Percentiles rank a stretch among this genome's conserved stretches.
phyloP scores from a whole-genome alignment of 1,140 invertebrate genomes.

The Saccostrea glomerata region DNA sequence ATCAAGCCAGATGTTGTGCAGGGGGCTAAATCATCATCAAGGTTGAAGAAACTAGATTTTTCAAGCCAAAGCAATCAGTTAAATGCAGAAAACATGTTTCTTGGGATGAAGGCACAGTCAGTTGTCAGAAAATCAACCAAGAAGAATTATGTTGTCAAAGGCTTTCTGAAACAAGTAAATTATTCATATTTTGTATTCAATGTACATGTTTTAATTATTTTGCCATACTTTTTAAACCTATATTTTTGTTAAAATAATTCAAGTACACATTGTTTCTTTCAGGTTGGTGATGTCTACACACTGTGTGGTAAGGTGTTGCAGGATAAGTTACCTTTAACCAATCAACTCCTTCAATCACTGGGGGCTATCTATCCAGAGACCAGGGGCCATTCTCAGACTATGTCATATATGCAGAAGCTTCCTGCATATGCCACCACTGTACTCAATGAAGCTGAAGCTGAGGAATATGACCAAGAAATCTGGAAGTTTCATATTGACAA shows the following conservation, averaged over 20 bases:
- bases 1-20: conserved; percentile 45
- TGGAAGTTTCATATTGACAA: conserved; percentile 46
- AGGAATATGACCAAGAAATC: conserved; percentile 48
- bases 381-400: conserved; percentile 44
- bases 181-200: background rate
- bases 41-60: conserved; percentile 53
- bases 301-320: conserved; percentile 54
- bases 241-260: background rate
- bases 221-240: background rate
- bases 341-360: conserved; percentile 50
- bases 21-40: conserved; percentile 2
- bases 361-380: conserved; percentile 52
- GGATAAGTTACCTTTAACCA: conserved; percentile 52
- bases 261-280: conserved; percentile 13
- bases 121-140: conserved; percentile 21
- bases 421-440: conserved; percentile 45
- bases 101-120: conserved; percentile 29
- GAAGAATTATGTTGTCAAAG: conserved; percentile 44
- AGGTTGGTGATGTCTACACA: conserved; percentile 47
- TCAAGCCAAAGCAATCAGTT: conserved; percentile 35
- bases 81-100: conserved; percentile 43
- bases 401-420: conserved; percentile 44
- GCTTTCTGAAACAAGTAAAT: conserved; percentile 42
- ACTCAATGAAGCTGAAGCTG: conserved; percentile 40
- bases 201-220: background rate